Conservation (phyloP, 2,888 invertebrate species). For the Saturnia pavonia region DNA sequence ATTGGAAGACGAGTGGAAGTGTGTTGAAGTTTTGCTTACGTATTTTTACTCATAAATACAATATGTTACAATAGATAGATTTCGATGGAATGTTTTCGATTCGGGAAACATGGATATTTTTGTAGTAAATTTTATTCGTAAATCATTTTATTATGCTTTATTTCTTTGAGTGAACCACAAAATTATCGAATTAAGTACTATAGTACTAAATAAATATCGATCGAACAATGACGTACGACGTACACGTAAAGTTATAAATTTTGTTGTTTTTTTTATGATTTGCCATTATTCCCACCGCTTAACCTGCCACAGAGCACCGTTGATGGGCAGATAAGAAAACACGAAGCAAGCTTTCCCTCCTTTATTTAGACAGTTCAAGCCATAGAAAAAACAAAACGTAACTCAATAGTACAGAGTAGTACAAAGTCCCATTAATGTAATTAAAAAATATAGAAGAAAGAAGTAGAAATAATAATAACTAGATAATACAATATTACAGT, state of each 20-base stretch:
- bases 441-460: conserved; percentile 1
- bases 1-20: no score
- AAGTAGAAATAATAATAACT: background rate
- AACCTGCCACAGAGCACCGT: conserved; percentile 53
- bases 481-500: conserved; percentile 2
- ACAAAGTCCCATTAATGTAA: conserved; percentile 14
- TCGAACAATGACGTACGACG: background rate
- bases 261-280: conserved; percentile 20
- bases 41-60: no score
- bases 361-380: conserved; percentile 29
- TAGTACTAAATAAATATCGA: no score
- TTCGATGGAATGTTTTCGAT: no score
- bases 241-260: conserved; percentile 9
- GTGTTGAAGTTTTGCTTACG: no score
- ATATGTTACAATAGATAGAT: no score
- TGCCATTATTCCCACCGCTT: conserved; percentile 49
- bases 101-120: no score
- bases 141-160: no score
- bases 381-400: conserved; percentile 20
- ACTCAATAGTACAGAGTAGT: conserved; percentile 12
- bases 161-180: no score
- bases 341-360: conserved; percentile 47
- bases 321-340: conserved; percentile 35
- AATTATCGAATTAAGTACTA: no score
- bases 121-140: no score